Conservation (phyloP, 2,888 invertebrate species). For the Oxyteleia sp. region DNA sequence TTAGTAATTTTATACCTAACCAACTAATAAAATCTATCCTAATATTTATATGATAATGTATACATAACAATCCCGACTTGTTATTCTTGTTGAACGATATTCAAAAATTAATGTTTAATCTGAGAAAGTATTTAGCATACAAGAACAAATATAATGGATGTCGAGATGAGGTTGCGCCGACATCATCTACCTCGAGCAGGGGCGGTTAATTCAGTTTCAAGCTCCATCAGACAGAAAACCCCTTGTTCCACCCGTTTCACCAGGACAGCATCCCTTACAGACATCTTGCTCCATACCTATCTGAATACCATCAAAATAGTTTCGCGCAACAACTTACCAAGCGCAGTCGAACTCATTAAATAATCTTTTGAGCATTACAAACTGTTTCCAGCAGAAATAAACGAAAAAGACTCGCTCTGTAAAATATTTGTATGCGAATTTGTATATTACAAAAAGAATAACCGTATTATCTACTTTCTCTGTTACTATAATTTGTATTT, state of each 20-base stretch:
- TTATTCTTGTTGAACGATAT: background rate
- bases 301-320: constrained; percentile 70
- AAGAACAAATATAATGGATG: constrained; percentile 85
- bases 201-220: constrained; percentile 84
- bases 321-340: constrained; percentile 46
- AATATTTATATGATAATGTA: no score
- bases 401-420: no score
- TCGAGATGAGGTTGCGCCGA: constrained; percentile 83
- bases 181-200: constrained; percentile 79
- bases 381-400: constrained; percentile 1
- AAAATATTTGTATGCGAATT: no score
- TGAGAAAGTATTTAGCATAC: constrained; percentile 84
- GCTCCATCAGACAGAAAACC: constrained; percentile 82
- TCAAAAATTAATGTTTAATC: constrained; percentile 78
- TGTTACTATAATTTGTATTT: no score
- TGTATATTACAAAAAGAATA: no score
- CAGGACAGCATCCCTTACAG: constrained; percentile 64
- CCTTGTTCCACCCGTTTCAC: constrained; percentile 61
- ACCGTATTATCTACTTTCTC: no score
- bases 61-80: no score
- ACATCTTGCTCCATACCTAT: constrained; percentile 63
- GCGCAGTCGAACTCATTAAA: constrained; percentile 45
- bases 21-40: no score
- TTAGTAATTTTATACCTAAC: no score
- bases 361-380: constrained; percentile 34